These are phyloP conservation scores for Sarcophaga peregrina DNA, from an alignment of 1,140 invertebrate species.

Conservation along the genomic window DNA sequence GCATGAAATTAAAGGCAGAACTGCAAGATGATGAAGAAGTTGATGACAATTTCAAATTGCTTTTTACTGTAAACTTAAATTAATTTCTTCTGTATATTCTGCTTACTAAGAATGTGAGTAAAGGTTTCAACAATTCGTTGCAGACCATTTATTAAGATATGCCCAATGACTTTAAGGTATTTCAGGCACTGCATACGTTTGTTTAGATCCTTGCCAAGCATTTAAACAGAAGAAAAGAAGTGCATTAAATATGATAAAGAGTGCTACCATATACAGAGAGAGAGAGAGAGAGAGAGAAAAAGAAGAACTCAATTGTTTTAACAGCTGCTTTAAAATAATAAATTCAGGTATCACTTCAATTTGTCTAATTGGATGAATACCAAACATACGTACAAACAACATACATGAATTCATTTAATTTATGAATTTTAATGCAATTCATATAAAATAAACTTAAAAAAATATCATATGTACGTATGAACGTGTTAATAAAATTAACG, in stretches of 20 bases:
- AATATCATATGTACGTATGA: not conserved
- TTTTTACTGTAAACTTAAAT: no score
- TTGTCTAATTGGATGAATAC: constrained; percentile 20
- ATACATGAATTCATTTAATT: not conserved
- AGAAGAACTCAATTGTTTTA: constrained; percentile 20
- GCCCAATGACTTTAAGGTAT: not conserved
- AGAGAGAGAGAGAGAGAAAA: not conserved
- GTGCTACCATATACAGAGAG: no score
- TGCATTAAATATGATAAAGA: not conserved
- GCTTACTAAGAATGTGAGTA: no score
- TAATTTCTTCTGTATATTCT: not conserved
- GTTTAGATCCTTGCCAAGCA: not conserved
- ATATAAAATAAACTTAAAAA: not conserved
- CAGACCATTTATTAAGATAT: not conserved
- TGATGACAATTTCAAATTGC: no score
- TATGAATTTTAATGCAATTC: not conserved
- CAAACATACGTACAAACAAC: not conserved
- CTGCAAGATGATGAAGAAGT: no score
- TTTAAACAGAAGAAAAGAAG: not conserved
- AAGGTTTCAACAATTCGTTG: not conserved
- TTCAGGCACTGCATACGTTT: not conserved
- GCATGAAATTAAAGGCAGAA: no score
- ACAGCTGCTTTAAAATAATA: constrained; percentile 27
- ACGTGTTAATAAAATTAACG: not conserved
- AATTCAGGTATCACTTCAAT: constrained; percentile 27